Base-by-base conservation (phyloP, 2,113 vertebrate genomes). In the Crotophaga sulcirostris region DNA sequence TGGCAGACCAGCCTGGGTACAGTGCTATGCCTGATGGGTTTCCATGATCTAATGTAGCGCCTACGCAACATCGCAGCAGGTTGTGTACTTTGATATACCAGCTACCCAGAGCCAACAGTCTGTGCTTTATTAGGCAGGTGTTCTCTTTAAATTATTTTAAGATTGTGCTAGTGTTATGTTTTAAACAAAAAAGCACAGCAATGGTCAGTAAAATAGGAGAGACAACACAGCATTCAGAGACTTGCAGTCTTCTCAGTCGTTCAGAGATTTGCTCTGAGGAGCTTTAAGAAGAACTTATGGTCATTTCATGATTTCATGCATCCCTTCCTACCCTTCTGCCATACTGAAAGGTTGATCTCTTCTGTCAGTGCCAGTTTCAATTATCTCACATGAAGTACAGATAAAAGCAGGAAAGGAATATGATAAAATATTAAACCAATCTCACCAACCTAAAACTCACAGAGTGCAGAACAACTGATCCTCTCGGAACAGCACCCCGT, bases 11-110 rank as follows among this genome's bases (percentile, higher is more conserved):
- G 56, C 11, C 64, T 54, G n/a, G 36, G 40, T 6, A 63, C 21
- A 40, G 42, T 3, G 19, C 67, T 51, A 66, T 6, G 29, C 0
- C 1, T 8, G 3, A 26, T 1, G 38, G 9, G 29, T 9, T 72
- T 29, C 70, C 70, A 59, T 0, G 3, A 49, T 45, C 38, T 58
- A 42, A 67, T 34, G 82, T 1, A 72, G 40, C 24, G 60, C 1
- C 52, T 63, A 6, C 1, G 10, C 44, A 45, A 9, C 19, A 55
- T 1, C 25, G 36, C 68, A 45, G 40, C 1, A 2, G 25, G 76
- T 2, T 60, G 28, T 17, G 51, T 23, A 16, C 12, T 60, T 3
- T 17, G 24, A 67, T 14, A 17, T 2, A 23, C 6, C 21, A 62
- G 16, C 40, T 11, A 40, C 28, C 19, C 20, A 40, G 47, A 78